Evolutionary conservation across 2,113 vertebrate genomes (phyloP).

Genomic region (Protomyctophum bolini): DNA sequence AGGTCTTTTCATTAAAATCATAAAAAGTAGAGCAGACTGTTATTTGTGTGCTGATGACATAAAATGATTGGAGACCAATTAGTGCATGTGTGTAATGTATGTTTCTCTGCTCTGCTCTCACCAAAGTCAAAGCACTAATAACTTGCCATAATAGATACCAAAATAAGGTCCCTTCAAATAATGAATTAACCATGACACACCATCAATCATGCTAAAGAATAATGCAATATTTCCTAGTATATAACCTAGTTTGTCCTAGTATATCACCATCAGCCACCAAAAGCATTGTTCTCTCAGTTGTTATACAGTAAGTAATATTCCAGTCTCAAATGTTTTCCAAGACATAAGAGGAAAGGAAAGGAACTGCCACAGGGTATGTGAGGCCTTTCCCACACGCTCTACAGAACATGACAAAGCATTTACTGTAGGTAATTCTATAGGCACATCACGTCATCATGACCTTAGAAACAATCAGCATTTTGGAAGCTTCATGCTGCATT

Average conservation of each 20-base stretch:
- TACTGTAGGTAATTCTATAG: conserved; percentile 4
- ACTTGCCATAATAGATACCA: neutral
- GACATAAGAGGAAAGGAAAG: neutral
- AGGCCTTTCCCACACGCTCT: conserved; percentile 3
- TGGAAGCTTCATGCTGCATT: conserved; percentile 32
- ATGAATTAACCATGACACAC: neutral
- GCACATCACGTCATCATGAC: conserved; percentile 30
- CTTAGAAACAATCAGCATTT: conserved; percentile 43
- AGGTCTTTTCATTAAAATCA: too few relatives aligned
- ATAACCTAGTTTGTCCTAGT: too few relatives aligned
- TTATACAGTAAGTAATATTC: too few relatives aligned
- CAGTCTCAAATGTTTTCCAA: conserved; percentile 2
- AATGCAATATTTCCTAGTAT: too few relatives aligned
- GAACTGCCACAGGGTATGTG: neutral
- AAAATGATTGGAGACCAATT: neutral
- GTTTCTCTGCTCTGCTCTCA: neutral
- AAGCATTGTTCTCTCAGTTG: neutral
- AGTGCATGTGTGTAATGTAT: neutral
- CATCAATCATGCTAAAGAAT: too few relatives aligned
- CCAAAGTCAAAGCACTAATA: neutral
- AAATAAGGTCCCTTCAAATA: too few relatives aligned
- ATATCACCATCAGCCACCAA: neutral
- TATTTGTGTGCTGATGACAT: too few relatives aligned
- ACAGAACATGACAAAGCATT: conserved; percentile 8
- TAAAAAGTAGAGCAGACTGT: too few relatives aligned